phyloP scores from a whole-genome alignment of 1,140 invertebrate species.

The Ladona fulva region DNA sequence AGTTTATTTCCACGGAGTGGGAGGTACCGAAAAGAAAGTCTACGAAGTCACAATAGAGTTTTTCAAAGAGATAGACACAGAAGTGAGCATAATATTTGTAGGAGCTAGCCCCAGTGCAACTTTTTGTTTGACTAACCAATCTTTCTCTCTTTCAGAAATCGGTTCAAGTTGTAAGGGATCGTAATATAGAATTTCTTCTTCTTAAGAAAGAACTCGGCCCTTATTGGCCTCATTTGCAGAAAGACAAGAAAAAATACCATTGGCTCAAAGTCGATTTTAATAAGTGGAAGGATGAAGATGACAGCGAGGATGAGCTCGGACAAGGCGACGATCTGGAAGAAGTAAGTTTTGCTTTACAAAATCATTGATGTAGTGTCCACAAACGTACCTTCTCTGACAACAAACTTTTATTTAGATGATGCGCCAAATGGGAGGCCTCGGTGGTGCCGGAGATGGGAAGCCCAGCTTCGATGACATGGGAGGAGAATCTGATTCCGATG shows the following conservation, averaged over 20 bases:
- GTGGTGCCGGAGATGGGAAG: conserved; percentile 34
- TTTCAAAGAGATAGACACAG: conserved; percentile 69
- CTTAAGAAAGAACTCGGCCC: conserved; percentile 59
- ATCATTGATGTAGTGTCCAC: not conserved
- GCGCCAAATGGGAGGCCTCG: conserved; percentile 46
- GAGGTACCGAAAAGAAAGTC: conserved; percentile 72
- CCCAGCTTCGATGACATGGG: conserved; percentile 43
- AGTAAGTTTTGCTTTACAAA: conserved; percentile 34
- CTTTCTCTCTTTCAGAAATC: conserved; percentile 38
- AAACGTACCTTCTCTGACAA: not conserved
- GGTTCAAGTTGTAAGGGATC: conserved; percentile 46
- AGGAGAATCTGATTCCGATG: conserved; percentile 44
- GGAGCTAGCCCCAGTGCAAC: not conserved
- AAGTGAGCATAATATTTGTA: conserved; percentile 45
- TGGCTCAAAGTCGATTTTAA: conserved; percentile 97
- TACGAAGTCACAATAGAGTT: conserved; percentile 80
- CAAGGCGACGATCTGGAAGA: conserved; percentile 46
- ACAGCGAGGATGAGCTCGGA: conserved; percentile 54
- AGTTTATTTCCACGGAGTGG: conserved; percentile 75
- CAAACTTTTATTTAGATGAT: conserved; percentile 41
- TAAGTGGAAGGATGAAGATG: conserved; percentile 94
- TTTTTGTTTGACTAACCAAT: not conserved
- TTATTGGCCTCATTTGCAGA: conserved; percentile 81
- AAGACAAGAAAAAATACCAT: conserved; percentile 82
- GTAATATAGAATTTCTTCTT: conserved; percentile 65